Evolutionary conservation across 2,797 vertebrate genomes (phyloP).

Genomic region (Orientallactaga sibirica): DNA sequence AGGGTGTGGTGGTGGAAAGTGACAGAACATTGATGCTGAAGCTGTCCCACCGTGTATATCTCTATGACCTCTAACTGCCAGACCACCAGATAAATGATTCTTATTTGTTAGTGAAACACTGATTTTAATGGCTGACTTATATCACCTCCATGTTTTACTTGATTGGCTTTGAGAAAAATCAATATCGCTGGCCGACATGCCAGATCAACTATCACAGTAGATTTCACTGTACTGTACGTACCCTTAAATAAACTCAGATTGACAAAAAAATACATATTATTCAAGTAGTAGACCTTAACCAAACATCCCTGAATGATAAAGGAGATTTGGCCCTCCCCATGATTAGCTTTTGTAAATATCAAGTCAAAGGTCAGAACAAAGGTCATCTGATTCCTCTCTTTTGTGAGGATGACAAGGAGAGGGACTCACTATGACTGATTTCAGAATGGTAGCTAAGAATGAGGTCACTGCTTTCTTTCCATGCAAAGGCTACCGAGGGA

Average conservation of each 20-base stretch:
- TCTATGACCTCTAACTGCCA: slow-evolving; percentile 63
- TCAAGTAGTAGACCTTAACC: slow-evolving; percentile 52
- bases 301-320: slow-evolving; percentile 82
- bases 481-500: slow-evolving; percentile 73
- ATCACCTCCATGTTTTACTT: slow-evolving; percentile 53
- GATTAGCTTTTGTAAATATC: slow-evolving; percentile 83
- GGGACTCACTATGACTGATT: slow-evolving; percentile 74
- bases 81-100: slow-evolving; percentile 59
- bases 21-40: slow-evolving; percentile 59
- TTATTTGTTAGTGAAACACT: slow-evolving; percentile 63
- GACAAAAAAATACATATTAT: background rate
- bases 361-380: slow-evolving; percentile 81
- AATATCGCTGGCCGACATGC: slow-evolving; percentile 47
- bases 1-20: slow-evolving; percentile 36
- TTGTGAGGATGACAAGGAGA: slow-evolving; percentile 66
- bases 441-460: slow-evolving; percentile 75
- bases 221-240: slow-evolving; percentile 28
- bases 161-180: slow-evolving; percentile 73
- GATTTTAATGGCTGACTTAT: slow-evolving; percentile 65
- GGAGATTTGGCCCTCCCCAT: slow-evolving; percentile 62
- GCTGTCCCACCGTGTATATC: slow-evolving; percentile 3
- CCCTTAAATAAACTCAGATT: slow-evolving; percentile 23
- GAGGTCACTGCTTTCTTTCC: slow-evolving; percentile 78
- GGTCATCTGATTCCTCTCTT: slow-evolving; percentile 81
- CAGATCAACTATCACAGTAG: slow-evolving; percentile 67